Percentiles rank a stretch among this genome's conserved stretches.
phyloP scores from a whole-genome alignment of 2,888 invertebrate genomes.

The Eupsilia transversa region DNA sequence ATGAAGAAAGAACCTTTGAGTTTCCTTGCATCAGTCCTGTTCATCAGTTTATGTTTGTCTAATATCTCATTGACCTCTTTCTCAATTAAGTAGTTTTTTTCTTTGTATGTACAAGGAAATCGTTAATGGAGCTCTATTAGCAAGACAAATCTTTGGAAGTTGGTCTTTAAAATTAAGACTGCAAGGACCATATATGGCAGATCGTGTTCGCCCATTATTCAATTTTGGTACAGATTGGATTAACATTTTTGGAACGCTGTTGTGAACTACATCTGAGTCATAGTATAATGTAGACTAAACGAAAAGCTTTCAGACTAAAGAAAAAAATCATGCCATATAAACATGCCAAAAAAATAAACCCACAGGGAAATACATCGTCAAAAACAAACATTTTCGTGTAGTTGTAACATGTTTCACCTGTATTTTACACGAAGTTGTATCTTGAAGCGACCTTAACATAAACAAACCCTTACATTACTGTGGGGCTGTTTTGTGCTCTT shows the following conservation, averaged over 20 bases:
- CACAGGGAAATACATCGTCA: slow-evolving; percentile 43
- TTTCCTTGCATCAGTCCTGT: slow-evolving; percentile 39
- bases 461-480: slow-evolving; percentile 47
- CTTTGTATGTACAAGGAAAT: slow-evolving; percentile 4
- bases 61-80: slow-evolving; percentile 39
- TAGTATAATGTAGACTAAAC: slow-evolving; percentile 19
- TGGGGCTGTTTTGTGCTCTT: slow-evolving; percentile 46
- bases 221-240: slow-evolving; percentile 18
- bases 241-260: slow-evolving; percentile 12
- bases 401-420: slow-evolving; percentile 23
- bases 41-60: slow-evolving; percentile 31
- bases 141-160: slow-evolving; percentile 1
- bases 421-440: slow-evolving; percentile 33
- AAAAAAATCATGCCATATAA: slow-evolving; percentile 8
- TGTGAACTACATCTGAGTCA: slow-evolving; percentile 12
- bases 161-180: slow-evolving; percentile 7
- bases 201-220: slow-evolving; percentile 20
- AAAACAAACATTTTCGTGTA: slow-evolving; percentile 23
- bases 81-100: slow-evolving; percentile 22
- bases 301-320: slow-evolving; percentile 17
- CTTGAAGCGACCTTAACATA: slow-evolving; percentile 35
- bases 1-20: slow-evolving; percentile 7
- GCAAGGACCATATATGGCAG: slow-evolving; percentile 1
- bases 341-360: slow-evolving; percentile 25
- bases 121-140: not conserved